Evolutionary conservation across 2,888 invertebrate species (phyloP), one percentile per base, ranked within the genome.

Genomic region (Caenorhabditis japonica): DNA sequence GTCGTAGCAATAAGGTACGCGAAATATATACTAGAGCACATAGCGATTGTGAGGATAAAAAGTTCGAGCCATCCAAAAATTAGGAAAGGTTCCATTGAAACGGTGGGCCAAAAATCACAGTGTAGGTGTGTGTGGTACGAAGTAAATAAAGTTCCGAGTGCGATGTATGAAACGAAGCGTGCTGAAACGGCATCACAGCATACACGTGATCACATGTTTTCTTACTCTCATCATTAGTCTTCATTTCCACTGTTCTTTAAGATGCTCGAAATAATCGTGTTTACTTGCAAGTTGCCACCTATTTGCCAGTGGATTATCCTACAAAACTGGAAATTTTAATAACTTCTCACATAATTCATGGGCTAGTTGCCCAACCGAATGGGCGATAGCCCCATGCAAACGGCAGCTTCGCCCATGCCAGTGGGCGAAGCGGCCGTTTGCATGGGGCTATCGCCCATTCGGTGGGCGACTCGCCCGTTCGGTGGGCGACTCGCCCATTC

Each of bases 241-340:
- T 60, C 60, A 47, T 15, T 56, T 49, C 56, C 66, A 64, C 25
- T 56, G 33, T 13, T 46, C 43, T 21, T 46, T 56, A 7, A 66
- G 25, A 13, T 43, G 36, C 44, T 66, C 56, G 34, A 66, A 56
- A 44, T 66, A 56, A 30, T 66, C 66, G 15, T 66, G 56, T 36
- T 49, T 41, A 30, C 49, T n/a, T n/a, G 66, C 56, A 30, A 66
- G n/a, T n/a, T n/a, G n/a, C n/a, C n/a, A n/a, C n/a, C n/a, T n/a
- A n/a, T n/a, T n/a, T n/a, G n/a, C n/a, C n/a, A n/a, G n/a, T n/a
- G n/a, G n/a, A n/a, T n/a, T n/a, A n/a, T n/a, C n/a, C n/a, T n/a
- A n/a, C n/a, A n/a, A n/a, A n/a, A n/a, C n/a, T n/a, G n/a, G n/a
- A n/a, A n/a, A n/a, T n/a, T n/a, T n/a, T n/a, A n/a, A n/a, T n/a